These are phyloP conservation scores for Leguminivora glycinivorella DNA, from an alignment of 1,140 invertebrate species.

Conservation along the genomic window DNA sequence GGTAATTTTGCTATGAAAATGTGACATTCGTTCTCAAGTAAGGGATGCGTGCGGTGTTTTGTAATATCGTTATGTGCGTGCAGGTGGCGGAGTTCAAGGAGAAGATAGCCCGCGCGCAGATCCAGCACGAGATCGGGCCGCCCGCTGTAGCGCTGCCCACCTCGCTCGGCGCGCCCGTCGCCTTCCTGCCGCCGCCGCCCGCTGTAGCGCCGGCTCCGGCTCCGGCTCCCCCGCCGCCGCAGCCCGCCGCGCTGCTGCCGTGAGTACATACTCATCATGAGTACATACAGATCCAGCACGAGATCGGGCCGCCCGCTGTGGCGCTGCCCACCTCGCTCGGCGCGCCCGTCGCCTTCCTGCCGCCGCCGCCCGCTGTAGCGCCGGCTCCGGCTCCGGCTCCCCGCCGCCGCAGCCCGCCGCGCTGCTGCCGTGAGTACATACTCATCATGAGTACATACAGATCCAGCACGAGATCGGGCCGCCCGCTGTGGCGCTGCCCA, in stretches of 20 bases:
- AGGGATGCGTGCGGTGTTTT: too few species aligned
- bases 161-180: conserved; percentile 31
- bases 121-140: conserved; percentile 51
- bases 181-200: conserved; percentile 29
- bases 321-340: conserved; percentile 33
- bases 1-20: too few species aligned
- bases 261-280: conserved; percentile 2
- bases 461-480: conserved; percentile 43
- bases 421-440: conserved; percentile 35
- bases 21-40: too few species aligned
- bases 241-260: conserved; percentile 35
- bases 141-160: conserved; percentile 40
- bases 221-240: conserved; percentile 31
- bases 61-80: too few species aligned
- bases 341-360: conserved; percentile 19
- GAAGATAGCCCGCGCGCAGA: conserved; percentile 67
- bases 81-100: conserved; percentile 73
- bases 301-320: conserved; percentile 44
- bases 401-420: conserved; percentile 30
- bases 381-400: conserved; percentile 32
- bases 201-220: conserved; percentile 33
- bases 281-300: conserved; percentile 34
- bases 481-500: conserved; percentile 38
- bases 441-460: neutral
- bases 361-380: conserved; percentile 32